phyloP scores from a whole-genome alignment of 2,113 vertebrate species.

The Zonotrichia leucophrys region DNA sequence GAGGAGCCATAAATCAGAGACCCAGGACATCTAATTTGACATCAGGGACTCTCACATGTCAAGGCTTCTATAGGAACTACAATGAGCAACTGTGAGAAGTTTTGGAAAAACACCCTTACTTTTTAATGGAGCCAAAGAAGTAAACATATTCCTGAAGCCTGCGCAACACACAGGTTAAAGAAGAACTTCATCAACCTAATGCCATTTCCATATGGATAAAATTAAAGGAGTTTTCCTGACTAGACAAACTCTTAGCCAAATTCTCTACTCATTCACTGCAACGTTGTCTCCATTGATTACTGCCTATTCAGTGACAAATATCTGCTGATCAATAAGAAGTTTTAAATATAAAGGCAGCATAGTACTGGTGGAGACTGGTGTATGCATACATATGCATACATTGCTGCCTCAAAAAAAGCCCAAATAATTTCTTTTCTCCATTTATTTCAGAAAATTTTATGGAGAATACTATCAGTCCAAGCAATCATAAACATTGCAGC shows the following conservation, averaged over 20 bases:
- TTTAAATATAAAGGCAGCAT: background rate
- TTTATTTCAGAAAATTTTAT: background rate
- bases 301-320: background rate
- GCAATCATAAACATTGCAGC: background rate
- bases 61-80: background rate
- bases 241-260: background rate
- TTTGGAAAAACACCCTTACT: background rate
- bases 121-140: background rate
- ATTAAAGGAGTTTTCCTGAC: background rate
- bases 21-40: background rate
- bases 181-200: background rate
- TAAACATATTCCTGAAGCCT: background rate
- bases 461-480: background rate
- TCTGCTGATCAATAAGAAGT: background rate
- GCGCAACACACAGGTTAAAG: background rate
- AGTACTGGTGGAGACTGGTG: background rate
- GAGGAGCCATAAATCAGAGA: background rate
- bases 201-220: background rate
- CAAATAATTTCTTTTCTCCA: background rate
- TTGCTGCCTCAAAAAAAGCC: background rate
- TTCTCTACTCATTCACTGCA: background rate
- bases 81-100: background rate
- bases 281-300: background rate
- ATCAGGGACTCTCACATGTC: background rate
- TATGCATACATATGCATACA: background rate